Conservation (phyloP, 2,113 vertebrate genomes). For the Poeciliopsis prolifica region DNA sequence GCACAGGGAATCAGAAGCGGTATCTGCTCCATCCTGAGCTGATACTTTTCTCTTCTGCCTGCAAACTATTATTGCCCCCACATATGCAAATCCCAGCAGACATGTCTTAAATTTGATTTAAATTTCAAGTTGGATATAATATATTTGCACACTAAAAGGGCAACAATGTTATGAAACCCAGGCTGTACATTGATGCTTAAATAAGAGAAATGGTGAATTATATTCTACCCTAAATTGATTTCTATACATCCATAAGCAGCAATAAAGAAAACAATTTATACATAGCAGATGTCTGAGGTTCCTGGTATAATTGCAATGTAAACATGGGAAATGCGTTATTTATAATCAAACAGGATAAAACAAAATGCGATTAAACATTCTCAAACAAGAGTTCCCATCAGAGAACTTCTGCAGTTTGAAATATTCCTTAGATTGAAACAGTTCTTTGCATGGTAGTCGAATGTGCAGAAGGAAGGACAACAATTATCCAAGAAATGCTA, state of each 20-base stretch:
- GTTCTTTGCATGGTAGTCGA: too few relatives aligned
- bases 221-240: background rate
- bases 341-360: background rate
- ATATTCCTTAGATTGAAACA: too few relatives aligned
- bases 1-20: conserved; percentile 27
- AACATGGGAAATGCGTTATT: background rate
- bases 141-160: background rate
- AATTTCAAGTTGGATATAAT: background rate
- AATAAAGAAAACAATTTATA: background rate
- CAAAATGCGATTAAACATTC: background rate
- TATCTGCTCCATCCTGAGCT: background rate
- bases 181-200: background rate
- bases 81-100: background rate
- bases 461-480: too few relatives aligned
- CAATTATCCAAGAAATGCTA: too few relatives aligned
- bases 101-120: background rate
- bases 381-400: background rate
- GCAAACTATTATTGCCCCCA: conserved; percentile 5
- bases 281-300: background rate
- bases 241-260: background rate
- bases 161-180: background rate
- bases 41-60: background rate
- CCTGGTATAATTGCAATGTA: background rate
- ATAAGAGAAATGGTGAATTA: background rate
- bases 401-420: background rate